Evolutionary conservation across 1,140 invertebrate genomes (phyloP).

Genomic region (Magallana ariakensis): DNA sequence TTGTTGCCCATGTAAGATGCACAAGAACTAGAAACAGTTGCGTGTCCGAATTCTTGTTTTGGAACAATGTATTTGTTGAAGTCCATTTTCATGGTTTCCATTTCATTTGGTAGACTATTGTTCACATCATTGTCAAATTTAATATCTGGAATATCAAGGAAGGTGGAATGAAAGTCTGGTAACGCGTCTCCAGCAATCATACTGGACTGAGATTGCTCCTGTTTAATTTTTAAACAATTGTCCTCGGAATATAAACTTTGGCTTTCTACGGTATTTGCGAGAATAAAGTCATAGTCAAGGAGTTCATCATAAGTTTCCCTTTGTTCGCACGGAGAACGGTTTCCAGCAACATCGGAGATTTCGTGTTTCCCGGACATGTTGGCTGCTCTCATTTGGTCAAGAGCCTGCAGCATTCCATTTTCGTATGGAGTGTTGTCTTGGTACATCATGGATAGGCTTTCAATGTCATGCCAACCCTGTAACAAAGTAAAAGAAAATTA

Average conservation of each 20-base stretch:
- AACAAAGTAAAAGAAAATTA: slow-evolving; percentile 61
- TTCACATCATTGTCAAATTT: slow-evolving; percentile 70
- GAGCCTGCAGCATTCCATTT: slow-evolving; percentile 70
- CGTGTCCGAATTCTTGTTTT: slow-evolving; percentile 68
- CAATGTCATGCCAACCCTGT: slow-evolving; percentile 76
- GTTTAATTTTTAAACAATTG: slow-evolving; percentile 67
- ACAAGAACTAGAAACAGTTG: slow-evolving; percentile 61
- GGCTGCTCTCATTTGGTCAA: slow-evolving; percentile 54
- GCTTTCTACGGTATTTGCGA: slow-evolving; percentile 73
- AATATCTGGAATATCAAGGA: slow-evolving; percentile 78
- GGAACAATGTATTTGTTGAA: slow-evolving; percentile 65
- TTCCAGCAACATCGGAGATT: slow-evolving; percentile 31
- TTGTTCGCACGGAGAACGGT: slow-evolving; percentile 34
- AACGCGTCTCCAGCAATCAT: slow-evolving; percentile 61
- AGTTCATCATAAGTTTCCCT: slow-evolving; percentile 72
- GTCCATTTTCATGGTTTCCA: slow-evolving; percentile 64
- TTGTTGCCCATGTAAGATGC: slow-evolving; percentile 66
- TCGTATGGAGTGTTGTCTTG: slow-evolving; percentile 75
- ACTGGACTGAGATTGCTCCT: slow-evolving; percentile 64
- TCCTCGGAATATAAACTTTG: slow-evolving; percentile 70
- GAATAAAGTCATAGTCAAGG: slow-evolving; percentile 78
- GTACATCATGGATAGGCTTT: slow-evolving; percentile 69
- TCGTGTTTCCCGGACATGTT: slow-evolving; percentile 29
- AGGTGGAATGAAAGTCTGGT: slow-evolving; percentile 77
- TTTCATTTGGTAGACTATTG: slow-evolving; percentile 48